Percentiles rank a stretch among this genome's conserved stretches.
Conservation (phyloP, 2,888 invertebrate genomes). For the Rhyacophila evoluta region DNA sequence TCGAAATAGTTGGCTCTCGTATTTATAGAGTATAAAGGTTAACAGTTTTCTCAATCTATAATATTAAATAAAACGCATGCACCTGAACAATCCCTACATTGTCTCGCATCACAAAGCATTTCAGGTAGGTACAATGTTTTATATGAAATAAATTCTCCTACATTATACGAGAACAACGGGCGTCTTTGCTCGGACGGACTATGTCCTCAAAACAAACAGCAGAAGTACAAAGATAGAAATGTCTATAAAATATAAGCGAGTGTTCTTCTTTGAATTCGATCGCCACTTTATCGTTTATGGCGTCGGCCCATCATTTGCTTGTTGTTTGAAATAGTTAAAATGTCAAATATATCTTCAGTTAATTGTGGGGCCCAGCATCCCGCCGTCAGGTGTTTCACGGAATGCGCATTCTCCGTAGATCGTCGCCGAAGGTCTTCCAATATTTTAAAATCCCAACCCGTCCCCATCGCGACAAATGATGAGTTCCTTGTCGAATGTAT, state of each 20-base stretch:
- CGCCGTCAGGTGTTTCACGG: slow-evolving; percentile 30
- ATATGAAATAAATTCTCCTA: too few species aligned
- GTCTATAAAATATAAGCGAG: slow-evolving; percentile 42
- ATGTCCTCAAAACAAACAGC: slow-evolving; percentile 25
- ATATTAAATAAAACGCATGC: too few species aligned
- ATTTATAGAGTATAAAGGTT: too few species aligned
- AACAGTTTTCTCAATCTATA: too few species aligned
- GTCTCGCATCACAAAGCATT: too few species aligned
- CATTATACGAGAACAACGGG: background rate
- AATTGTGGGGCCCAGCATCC: slow-evolving; percentile 46
- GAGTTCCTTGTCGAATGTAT: too few species aligned
- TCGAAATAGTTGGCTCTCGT: too few species aligned
- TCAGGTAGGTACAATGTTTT: too few species aligned
- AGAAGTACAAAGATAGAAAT: background rate
- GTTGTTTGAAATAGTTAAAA: slow-evolving; percentile 49
- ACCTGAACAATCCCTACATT: too few species aligned
- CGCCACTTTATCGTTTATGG: slow-evolving; percentile 49
- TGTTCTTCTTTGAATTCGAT: slow-evolving; percentile 42
- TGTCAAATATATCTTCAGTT: slow-evolving; percentile 50
- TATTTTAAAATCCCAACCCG: too few species aligned
- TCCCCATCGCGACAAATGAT: too few species aligned
- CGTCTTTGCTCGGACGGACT: background rate
- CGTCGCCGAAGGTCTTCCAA: too few species aligned
- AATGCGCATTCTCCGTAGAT: background rate
- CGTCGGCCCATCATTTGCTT: slow-evolving; percentile 35